Evolutionary conservation across 2,797 vertebrate species (phyloP).

Genomic region (Sebastiscus albofasciatus): DNA sequence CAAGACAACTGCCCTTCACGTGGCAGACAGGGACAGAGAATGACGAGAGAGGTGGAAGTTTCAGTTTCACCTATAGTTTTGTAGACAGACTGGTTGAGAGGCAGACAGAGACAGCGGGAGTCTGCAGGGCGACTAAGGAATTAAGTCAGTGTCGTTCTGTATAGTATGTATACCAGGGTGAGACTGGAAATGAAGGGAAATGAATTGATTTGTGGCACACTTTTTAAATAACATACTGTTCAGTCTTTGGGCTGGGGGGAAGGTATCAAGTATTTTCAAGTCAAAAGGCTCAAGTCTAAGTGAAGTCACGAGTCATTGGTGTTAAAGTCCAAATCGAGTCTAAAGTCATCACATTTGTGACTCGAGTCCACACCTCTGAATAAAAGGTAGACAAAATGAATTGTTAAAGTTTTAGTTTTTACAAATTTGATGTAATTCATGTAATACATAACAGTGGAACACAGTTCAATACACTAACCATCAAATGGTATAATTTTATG

Average conservation of each 20-base stretch:
- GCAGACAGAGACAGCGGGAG: not conserved
- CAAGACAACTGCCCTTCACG: constrained; percentile 42
- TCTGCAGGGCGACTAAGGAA: constrained; percentile 1
- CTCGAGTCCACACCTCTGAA: not conserved
- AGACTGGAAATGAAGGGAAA: not conserved
- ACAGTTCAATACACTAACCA: not conserved
- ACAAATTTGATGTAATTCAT: not conserved
- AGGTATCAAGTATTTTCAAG: not conserved
- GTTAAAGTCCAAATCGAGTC: not conserved
- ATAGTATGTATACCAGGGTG: not conserved
- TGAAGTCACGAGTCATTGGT: too few relatives aligned
- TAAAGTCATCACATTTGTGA: too few relatives aligned
- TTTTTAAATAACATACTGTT: not conserved
- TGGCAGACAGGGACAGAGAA: constrained; percentile 26
- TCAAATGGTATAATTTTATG: not conserved
- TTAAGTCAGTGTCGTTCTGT: not conserved
- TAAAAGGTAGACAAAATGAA: not conserved
- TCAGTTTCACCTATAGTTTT: not conserved
- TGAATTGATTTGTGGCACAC: too few relatives aligned
- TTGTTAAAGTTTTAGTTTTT: not conserved
- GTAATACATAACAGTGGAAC: not conserved
- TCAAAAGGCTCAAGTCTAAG: not conserved
- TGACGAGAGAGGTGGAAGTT: constrained; percentile 8
- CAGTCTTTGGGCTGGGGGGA: not conserved
- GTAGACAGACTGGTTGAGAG: constrained; percentile 1